Conservation (phyloP, 1,140 invertebrate genomes). For the Vanessa tameamea region DNA sequence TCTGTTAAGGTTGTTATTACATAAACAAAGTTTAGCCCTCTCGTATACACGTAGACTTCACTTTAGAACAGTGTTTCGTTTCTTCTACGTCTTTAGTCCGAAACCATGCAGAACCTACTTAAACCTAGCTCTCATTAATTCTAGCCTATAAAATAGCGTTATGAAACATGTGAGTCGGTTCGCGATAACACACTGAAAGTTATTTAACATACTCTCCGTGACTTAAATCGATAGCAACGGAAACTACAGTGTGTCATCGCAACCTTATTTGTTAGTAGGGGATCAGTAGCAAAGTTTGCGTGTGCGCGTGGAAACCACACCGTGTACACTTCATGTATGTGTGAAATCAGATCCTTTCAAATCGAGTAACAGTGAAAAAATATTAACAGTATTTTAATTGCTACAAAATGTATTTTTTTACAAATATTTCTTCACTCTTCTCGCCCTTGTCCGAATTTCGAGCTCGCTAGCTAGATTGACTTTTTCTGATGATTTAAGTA, state of each 20-base stretch:
- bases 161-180: slow-evolving; percentile 40
- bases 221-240: neutral
- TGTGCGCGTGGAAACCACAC: slow-evolving; percentile 74
- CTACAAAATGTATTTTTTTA: neutral
- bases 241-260: slow-evolving; percentile 52
- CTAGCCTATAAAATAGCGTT: slow-evolving; percentile 46
- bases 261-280: slow-evolving; percentile 71
- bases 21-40: slow-evolving; percentile 39
- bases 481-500: neutral
- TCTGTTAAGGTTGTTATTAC: slow-evolving; percentile 45
- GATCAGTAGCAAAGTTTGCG: slow-evolving; percentile 70
- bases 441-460: neutral
- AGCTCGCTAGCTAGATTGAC: slow-evolving; percentile 6
- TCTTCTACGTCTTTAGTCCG: slow-evolving; percentile 42
- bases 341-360: slow-evolving; percentile 26
- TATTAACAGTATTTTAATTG: neutral
- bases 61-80: slow-evolving; percentile 7
- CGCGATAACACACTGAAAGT: slow-evolving; percentile 40
- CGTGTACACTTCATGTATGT: slow-evolving; percentile 57
- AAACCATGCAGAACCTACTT: slow-evolving; percentile 46
- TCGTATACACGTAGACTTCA: slow-evolving; percentile 31
- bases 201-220: neutral
- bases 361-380: slow-evolving; percentile 26
- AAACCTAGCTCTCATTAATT: slow-evolving; percentile 44
- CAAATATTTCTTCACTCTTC: slow-evolving; percentile 6